Evolutionary conservation across 2,888 invertebrate species (phyloP).

Genomic region (Sesia bembeciformis): DNA sequence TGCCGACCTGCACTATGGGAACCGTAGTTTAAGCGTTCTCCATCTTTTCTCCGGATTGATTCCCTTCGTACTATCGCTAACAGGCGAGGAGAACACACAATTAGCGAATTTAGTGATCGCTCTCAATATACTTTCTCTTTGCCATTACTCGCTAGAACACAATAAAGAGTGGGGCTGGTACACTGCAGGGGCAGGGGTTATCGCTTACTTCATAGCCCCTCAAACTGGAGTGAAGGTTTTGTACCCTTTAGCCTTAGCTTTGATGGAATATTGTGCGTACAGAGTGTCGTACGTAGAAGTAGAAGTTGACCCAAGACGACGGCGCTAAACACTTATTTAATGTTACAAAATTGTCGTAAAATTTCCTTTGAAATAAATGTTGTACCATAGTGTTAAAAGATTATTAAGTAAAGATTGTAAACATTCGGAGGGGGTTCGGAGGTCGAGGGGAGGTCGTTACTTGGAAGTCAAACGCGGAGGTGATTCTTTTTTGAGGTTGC

Average conservation of each 20-base stretch:
- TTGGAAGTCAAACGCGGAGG: too few relatives aligned
- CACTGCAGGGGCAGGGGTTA: conserved; percentile 37
- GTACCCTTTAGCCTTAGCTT: conserved; percentile 40
- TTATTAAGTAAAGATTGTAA: too few relatives aligned
- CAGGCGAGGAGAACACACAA: conserved; percentile 32
- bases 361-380: too few relatives aligned
- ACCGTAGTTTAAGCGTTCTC: conserved; percentile 23
- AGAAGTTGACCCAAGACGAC: not conserved
- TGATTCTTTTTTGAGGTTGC: too few relatives aligned
- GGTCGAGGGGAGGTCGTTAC: too few relatives aligned
- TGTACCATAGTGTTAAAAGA: too few relatives aligned
- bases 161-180: conserved; percentile 46
- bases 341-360: too few relatives aligned
- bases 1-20: conserved; percentile 39
- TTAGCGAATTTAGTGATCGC: conserved; percentile 42
- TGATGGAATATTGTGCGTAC: conserved; percentile 50
- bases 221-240: conserved; percentile 25
- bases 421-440: too few relatives aligned
- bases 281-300: conserved; percentile 28
- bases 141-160: conserved; percentile 29
- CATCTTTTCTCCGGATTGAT: conserved; percentile 48
- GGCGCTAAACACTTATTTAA: not conserved
- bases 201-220: conserved; percentile 38
- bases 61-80: conserved; percentile 40
- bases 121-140: conserved; percentile 41